Base-by-base conservation (phyloP, 30 jellyfish, hydroid and myxozoan genomes). In the Hydra vulgaris region DNA sequence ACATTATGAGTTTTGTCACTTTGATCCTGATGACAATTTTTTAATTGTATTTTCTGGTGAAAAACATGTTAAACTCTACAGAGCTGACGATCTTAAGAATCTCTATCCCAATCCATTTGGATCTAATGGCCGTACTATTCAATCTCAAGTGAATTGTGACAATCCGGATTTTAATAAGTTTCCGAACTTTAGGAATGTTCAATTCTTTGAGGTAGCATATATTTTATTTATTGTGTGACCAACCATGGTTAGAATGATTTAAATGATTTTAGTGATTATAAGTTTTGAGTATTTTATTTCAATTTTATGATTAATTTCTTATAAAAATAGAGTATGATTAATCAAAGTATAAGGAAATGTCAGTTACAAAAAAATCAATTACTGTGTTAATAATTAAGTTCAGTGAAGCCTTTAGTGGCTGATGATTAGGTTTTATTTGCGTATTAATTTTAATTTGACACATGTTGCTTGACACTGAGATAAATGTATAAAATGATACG, bases 21-120 rank as follows among this genome's bases (percentile, higher is more conserved):
- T 92, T 81, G 98, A 92, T 76, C 98, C 98, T 8, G 98, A 92
- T 80, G 98, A 92, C 53, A 92, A 92, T 79, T 66, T 82, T 54
- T 77, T 92, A 27, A 76, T 92, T 23, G 80, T 92, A 21, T 53
- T 92, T 22, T 77, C 86, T 74, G 98, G 98, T 26, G 61, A 82
- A 77, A 92, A 92, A 78, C 70, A 66, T 22, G 98, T 92, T 56
- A 80, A 66, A 26, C 83, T 92, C 19, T 92, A 82, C 53, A 92
- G 92, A 0, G 95, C 95, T 61, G 72, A 21, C 25, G 95, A 92
- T 55, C 21, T 86, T 71, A 54, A 85, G 22, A 19, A 83, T 23
- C 75, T 92, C 88, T 92, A 92, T 72, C 98, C 98, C 22, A 92
- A 92, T 74, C 73, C 94, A 77, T 84, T 86, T 24, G 98, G 98